A percentile compares a stretch with the other conserved stretches of the same genome.
Conservation (phyloP, 2,113 vertebrate species). For the Nycticorax nycticorax region DNA sequence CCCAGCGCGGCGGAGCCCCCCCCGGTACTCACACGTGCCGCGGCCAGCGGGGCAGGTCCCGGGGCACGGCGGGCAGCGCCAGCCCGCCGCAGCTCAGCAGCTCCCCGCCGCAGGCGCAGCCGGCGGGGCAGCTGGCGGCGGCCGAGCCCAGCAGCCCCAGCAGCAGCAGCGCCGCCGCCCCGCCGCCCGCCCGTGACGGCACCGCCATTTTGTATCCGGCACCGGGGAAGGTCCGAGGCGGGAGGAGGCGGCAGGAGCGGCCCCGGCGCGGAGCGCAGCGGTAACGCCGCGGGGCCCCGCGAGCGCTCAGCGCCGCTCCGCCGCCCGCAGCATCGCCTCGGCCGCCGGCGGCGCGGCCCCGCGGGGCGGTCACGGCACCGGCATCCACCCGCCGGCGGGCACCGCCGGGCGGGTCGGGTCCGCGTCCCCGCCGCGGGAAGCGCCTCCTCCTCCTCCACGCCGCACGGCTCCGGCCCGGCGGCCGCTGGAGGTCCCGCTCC, state of each 20-base stretch:
- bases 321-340: neutral
- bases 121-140: constrained; percentile 72
- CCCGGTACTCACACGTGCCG: constrained; percentile 86
- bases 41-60: constrained; percentile 84
- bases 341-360: neutral
- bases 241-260: neutral
- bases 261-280: neutral
- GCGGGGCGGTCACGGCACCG: neutral
- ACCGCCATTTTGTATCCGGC: constrained; percentile 93
- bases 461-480: neutral
- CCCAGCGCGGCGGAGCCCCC: neutral
- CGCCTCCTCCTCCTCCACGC: neutral
- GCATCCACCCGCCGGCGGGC: neutral
- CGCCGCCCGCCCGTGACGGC: constrained; percentile 76
- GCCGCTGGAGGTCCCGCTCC: neutral
- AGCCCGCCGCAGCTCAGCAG: constrained; percentile 83
- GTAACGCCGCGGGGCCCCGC: neutral
- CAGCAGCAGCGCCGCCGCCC: constrained; percentile 50
- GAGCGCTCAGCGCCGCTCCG: neutral
- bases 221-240: neutral
- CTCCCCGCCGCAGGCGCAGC: constrained; percentile 83
- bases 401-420: neutral
- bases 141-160: constrained; percentile 4
- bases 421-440: neutral
- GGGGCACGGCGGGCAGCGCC: constrained; percentile 77